Conservation (phyloP, 2,113 vertebrate genomes). For the Taurulus bubalis region DNA sequence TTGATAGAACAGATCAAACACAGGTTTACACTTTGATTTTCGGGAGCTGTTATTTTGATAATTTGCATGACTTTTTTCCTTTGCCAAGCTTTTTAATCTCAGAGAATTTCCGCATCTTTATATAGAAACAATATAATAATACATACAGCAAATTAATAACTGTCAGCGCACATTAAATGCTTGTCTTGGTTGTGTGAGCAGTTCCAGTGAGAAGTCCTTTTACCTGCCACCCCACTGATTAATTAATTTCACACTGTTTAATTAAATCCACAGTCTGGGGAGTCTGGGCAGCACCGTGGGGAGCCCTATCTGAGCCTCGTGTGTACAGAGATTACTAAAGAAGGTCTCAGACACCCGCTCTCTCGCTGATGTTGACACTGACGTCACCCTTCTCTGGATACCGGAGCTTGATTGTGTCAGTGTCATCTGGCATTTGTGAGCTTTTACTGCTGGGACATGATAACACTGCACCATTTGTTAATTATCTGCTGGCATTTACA, state of each 20-base stretch:
- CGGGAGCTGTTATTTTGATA: conserved; percentile 78
- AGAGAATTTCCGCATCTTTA: conserved; percentile 61
- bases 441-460: conserved; percentile 55
- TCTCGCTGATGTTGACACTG: conserved; percentile 81
- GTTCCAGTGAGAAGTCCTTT: conserved; percentile 73
- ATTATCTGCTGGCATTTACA: conserved; percentile 53
- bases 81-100: conserved; percentile 65
- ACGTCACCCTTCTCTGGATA: conserved; percentile 85
- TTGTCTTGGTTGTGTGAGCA: conserved; percentile 75
- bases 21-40: conserved; percentile 84
- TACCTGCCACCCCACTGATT: conserved; percentile 81
- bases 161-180: conserved; percentile 75
- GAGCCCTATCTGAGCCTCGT: conserved; percentile 63
- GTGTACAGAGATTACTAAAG: conserved; percentile 71
- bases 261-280: conserved; percentile 84
- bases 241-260: conserved; percentile 86
- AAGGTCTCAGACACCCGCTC: conserved; percentile 74
- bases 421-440: conserved; percentile 84
- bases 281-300: conserved; percentile 67
- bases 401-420: conserved; percentile 88
- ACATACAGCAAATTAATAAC: conserved; percentile 78
- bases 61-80: conserved; percentile 73
- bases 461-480: conserved; percentile 56
- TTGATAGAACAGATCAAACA: conserved; percentile 87
- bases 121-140: conserved; percentile 69